These are phyloP conservation scores for Sesamia nonagrioides DNA, from an alignment of 1,140 invertebrate species.

Conservation along the genomic window DNA sequence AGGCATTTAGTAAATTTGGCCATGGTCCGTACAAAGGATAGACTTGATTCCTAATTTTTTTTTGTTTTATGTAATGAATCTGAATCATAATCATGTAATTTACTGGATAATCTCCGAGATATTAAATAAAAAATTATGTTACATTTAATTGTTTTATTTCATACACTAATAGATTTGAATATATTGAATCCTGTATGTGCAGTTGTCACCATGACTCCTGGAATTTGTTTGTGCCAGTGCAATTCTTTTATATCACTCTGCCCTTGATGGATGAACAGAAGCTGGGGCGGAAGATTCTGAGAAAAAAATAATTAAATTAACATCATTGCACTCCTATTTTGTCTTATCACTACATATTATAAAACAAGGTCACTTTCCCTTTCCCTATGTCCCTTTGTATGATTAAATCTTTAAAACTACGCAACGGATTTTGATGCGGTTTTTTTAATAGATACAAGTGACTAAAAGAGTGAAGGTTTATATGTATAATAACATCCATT, in stretches of 20 bases:
- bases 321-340: too few species aligned
- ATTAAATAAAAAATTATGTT: too few species aligned
- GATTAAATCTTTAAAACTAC: too few species aligned
- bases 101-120: not conserved
- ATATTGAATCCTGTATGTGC: slow-evolving; percentile 98
- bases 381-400: too few species aligned
- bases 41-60: slow-evolving; percentile 47
- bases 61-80: slow-evolving; percentile 47
- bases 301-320: slow-evolving; percentile 45
- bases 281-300: slow-evolving; percentile 96
- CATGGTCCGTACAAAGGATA: slow-evolving; percentile 74
- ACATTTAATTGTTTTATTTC: slow-evolving; percentile 71
- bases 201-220: slow-evolving; percentile 97
- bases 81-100: slow-evolving; percentile 54
- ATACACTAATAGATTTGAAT: slow-evolving; percentile 99
- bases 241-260: slow-evolving; percentile 99
- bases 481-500: too few species aligned
- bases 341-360: too few species aligned
- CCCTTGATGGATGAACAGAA: slow-evolving; percentile 99
- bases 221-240: slow-evolving; percentile 99
- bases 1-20: slow-evolving; percentile 95
- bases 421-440: too few species aligned
- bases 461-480: too few species aligned
- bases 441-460: too few species aligned
- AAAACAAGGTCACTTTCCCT: too few species aligned